Base-by-base conservation (phyloP, 2,888 invertebrate species). In the Agonopterix alstromeriana region DNA sequence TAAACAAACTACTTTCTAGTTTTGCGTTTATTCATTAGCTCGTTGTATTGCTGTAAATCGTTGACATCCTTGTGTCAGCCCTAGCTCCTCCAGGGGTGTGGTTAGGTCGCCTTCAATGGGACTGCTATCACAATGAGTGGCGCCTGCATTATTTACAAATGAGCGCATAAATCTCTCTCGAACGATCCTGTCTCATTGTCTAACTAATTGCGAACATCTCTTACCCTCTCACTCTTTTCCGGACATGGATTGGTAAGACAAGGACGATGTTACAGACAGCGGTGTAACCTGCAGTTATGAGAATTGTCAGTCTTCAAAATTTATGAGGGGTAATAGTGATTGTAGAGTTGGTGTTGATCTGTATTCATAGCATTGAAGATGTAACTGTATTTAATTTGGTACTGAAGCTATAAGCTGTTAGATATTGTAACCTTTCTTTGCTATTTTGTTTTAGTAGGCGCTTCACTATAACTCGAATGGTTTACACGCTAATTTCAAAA, bases 131-230 rank as follows among this genome's bases (percentile, higher is more conserved):
- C 82, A 82, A 85, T 82, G 82, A 82, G 79, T 82, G 87, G 87
- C 87, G 85, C 84, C 84, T 80, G 76, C 81, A 82, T 83, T 82
- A 84, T 82, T 79, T 81, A 82, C 82, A 82, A 84, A 85, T 84
- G 83, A 82, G 70, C 67, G 81, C 72, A 82, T 86, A 82, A 82
- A 82, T 84, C 82, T 80, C 69, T 65, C 67, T 64, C 58, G 75
- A 81, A 78, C 73, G 73, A 77, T 76, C 68, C 67, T 60, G 66
- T 63, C 61, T 49, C 51, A 43, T 60, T 69, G 63, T 65, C 65
- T 65, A 62, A 68, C 67, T 73, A 76, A 76, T 75, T 71, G 69
- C 67, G 54, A 60, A 45, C 49, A 41, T 44, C 43, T 8, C 48
- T 44, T 2, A 65, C 64, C 53, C 56, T 53, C 49, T 74, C 54